phyloP scores from a whole-genome alignment of 2,797 vertebrate species.

The Phoebastria nigripes region DNA sequence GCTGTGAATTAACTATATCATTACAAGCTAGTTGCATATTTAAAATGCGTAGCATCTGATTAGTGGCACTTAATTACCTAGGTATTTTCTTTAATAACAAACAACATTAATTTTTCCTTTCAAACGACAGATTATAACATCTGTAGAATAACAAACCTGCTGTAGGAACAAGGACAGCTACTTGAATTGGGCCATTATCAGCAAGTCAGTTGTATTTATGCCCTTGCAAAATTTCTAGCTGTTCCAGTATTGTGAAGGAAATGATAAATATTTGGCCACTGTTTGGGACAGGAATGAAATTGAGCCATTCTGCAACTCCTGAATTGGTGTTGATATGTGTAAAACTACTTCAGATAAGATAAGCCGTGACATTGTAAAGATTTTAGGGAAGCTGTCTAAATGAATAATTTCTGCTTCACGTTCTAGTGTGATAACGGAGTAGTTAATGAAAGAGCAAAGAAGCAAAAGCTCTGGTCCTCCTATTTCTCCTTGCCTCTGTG shows the following conservation, averaged over 20 bases:
- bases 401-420: neutral
- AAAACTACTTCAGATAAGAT: slow-evolving; percentile 58
- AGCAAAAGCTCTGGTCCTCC: neutral
- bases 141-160: neutral
- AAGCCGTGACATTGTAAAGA: slow-evolving; percentile 24
- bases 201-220: neutral
- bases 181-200: neutral
- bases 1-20: neutral
- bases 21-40: neutral
- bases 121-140: neutral
- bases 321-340: slow-evolving; percentile 28
- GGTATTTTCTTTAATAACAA: neutral
- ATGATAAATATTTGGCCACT: slow-evolving; percentile 9
- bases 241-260: neutral
- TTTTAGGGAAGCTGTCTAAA: slow-evolving; percentile 27
- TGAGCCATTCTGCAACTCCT: neutral
- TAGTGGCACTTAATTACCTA: neutral
- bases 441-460: neutral
- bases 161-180: neutral
- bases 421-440: neutral
- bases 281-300: neutral
- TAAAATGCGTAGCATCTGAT: neutral
- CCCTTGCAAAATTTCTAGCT: neutral
- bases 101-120: neutral
- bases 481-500: neutral